Evolutionary conservation across 2,113 vertebrate species (phyloP).

Genomic region (Cromileptes altivelis): DNA sequence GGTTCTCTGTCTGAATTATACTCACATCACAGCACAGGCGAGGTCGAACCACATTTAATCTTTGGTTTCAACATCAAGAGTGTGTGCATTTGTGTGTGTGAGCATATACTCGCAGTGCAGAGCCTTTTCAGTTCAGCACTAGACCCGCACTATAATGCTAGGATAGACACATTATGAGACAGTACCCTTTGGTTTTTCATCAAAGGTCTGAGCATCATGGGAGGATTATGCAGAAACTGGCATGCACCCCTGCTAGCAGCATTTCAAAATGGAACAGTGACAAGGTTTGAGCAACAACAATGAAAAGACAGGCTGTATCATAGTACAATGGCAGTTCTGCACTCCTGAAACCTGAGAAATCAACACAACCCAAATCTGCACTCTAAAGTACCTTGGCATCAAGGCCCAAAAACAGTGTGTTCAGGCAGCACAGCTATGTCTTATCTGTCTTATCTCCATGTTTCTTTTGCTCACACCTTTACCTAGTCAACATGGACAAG

Average conservation of each 20-base stretch:
- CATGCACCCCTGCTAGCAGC: not conserved
- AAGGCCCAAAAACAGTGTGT: not conserved
- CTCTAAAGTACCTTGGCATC: too few relatives aligned
- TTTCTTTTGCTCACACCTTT: not conserved
- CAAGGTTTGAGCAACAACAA: not conserved
- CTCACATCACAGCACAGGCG: conserved; percentile 12
- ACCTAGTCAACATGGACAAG: too few relatives aligned
- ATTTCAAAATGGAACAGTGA: not conserved
- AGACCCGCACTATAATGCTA: not conserved
- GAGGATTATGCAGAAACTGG: conserved; percentile 24
- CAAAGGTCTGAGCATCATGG: not conserved
- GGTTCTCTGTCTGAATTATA: conserved; percentile 28
- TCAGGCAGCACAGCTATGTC: not conserved
- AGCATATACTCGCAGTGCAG: not conserved
- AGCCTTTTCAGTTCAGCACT: not conserved
- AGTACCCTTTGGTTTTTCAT: not conserved
- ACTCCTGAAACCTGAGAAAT: not conserved
- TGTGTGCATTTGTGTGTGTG: not conserved
- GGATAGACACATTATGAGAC: not conserved
- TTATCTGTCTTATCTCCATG: not conserved
- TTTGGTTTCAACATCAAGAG: conserved; percentile 13
- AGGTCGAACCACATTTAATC: conserved; percentile 26
- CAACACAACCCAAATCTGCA: not conserved
- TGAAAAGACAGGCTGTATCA: not conserved
- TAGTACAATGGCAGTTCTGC: not conserved